Conservation (phyloP, 2,113 vertebrate species). For the Melanostigma gelatinosum region DNA sequence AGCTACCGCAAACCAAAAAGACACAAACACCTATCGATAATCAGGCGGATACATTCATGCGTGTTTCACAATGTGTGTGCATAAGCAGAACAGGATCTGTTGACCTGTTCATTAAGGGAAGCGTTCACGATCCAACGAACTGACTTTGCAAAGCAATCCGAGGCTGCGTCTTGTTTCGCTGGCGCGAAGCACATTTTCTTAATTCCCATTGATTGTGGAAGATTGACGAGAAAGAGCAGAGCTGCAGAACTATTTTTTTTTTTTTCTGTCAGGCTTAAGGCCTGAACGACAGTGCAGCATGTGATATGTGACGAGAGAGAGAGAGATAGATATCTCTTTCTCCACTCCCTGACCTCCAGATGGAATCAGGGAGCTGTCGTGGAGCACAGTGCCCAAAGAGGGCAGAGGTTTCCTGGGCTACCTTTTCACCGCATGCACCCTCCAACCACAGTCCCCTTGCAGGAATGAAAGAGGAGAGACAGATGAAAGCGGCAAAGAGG, state of each 20-base stretch:
- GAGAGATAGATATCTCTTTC: conserved; percentile 32
- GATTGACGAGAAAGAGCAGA: conserved; percentile 45
- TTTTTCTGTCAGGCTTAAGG: conserved; percentile 29
- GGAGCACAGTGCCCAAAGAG: conserved; percentile 52
- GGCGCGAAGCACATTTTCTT: conserved; percentile 55
- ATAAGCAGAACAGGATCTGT: conserved; percentile 41
- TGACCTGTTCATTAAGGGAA: conserved; percentile 47
- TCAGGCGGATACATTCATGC: background rate
- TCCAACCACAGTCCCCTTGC: conserved; percentile 53
- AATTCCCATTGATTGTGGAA: conserved; percentile 62
- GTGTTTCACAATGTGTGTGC: conserved; percentile 13
- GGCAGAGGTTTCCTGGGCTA: conserved; percentile 63
- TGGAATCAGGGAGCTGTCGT: conserved; percentile 62
- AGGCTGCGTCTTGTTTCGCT: conserved; percentile 38
- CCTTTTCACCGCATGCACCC: conserved; percentile 66
- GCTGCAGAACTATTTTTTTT: conserved; percentile 5
- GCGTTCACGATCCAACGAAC: conserved; percentile 28
- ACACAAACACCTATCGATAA: background rate
- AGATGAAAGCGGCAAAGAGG: conserved; percentile 77
- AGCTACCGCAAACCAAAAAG: background rate
- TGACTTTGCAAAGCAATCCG: conserved; percentile 52
- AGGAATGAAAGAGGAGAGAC: conserved; percentile 72
- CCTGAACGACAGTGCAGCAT: conserved; percentile 21
- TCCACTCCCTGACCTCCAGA: conserved; percentile 64
- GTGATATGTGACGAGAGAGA: conserved; percentile 39